phyloP scores from a whole-genome alignment of 2,888 invertebrate species.

The Coecobrya sp. region DNA sequence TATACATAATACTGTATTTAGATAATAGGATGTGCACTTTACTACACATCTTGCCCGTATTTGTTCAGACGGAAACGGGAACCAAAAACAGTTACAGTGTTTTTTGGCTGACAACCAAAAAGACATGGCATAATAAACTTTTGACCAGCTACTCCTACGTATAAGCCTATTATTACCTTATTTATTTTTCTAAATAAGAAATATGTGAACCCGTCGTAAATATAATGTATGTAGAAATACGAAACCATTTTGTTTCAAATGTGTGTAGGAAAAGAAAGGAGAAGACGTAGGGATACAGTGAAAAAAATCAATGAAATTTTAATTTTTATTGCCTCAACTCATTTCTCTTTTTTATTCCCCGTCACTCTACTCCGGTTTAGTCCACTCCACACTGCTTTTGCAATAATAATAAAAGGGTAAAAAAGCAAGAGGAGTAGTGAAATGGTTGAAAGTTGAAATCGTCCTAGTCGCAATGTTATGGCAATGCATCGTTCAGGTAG shows the following conservation, averaged over 20 bases:
- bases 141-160: background rate
- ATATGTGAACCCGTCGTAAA: background rate
- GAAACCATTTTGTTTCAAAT: background rate
- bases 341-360: constrained; percentile 29
- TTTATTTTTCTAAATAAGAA: constrained; percentile 5
- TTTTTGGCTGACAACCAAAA: constrained; percentile 41
- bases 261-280: background rate
- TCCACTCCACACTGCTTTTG: background rate
- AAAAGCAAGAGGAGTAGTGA: background rate
- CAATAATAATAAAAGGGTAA: constrained; percentile 17
- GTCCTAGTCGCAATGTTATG: background rate
- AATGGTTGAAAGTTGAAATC: background rate
- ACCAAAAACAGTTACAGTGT: background rate
- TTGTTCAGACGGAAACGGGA: background rate
- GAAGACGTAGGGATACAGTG: background rate
- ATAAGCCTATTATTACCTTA: background rate
- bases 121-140: constrained; percentile 12
- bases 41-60: background rate
- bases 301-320: constrained; percentile 73
- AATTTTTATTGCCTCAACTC: constrained; percentile 72
- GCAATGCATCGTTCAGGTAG: background rate
- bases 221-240: background rate
- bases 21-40: background rate
- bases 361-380: background rate
- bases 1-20: background rate